Percentiles rank a stretch among this genome's conserved stretches.
phyloP scores from a whole-genome alignment of 2,888 invertebrate species.

The Meandrusa payeni region DNA sequence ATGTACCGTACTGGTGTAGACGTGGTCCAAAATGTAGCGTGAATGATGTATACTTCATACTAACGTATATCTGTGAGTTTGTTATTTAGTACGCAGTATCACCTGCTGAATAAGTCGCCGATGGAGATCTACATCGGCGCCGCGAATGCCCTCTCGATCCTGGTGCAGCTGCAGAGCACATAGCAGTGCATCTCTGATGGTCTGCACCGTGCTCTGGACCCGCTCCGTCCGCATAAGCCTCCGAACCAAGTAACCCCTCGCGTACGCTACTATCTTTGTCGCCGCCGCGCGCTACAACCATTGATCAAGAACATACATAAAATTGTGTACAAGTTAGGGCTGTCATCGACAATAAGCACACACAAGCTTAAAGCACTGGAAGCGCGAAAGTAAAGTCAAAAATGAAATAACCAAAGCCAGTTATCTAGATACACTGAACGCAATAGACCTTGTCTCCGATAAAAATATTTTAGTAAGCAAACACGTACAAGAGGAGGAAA shows the following conservation, averaged over 20 bases:
- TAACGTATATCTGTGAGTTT: neutral
- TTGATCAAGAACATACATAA: slow-evolving; percentile 43
- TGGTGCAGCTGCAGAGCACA: slow-evolving; percentile 88
- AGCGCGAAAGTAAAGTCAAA: no score
- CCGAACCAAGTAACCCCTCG: slow-evolving; percentile 90
- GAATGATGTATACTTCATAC: neutral
- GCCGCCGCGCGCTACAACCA: slow-evolving; percentile 78
- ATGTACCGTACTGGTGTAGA: no score
- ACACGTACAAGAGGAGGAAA: neutral
- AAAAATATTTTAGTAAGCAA: no score
- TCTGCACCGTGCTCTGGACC: slow-evolving; percentile 89
- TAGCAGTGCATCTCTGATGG: slow-evolving; percentile 88
- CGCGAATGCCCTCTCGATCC: slow-evolving; percentile 79
- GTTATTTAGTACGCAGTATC: slow-evolving; percentile 28
- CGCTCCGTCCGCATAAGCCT: slow-evolving; percentile 90
- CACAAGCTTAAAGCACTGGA: neutral
- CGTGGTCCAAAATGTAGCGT: no score
- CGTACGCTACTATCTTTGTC: slow-evolving; percentile 83
- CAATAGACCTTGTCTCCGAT: no score
- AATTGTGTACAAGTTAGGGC: slow-evolving; percentile 37
- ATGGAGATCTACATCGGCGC: slow-evolving; percentile 86
- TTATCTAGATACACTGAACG: no score
- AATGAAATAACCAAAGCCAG: no score
- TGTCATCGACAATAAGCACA: slow-evolving; percentile 2
- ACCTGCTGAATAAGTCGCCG: slow-evolving; percentile 88